Conservation (phyloP, 1,140 invertebrate species). For the Megathymus violae region DNA sequence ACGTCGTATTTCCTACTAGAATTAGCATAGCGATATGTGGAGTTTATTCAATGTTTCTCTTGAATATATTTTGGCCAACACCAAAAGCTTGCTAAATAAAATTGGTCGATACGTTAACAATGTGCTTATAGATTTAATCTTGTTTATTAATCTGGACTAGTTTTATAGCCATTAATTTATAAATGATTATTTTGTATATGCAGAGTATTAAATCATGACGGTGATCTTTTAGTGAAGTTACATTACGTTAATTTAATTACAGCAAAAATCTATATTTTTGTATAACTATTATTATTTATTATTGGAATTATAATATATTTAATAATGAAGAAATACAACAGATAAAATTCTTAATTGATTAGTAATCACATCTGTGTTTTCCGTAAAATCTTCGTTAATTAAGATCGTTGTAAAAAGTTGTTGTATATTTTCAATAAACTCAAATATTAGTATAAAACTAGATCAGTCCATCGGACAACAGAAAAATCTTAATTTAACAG, state of each 20-base stretch:
- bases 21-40: not conserved
- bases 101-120: not conserved
- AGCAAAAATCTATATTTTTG: conserved; percentile 36
- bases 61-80: not conserved
- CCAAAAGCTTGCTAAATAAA: not conserved
- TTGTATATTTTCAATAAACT: no score
- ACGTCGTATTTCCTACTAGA: not conserved
- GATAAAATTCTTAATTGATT: not conserved
- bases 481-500: no score
- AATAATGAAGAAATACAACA: not conserved
- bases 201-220: not conserved
- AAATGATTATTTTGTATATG: not conserved
- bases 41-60: not conserved
- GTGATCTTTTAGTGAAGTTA: not conserved
- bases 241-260: not conserved
- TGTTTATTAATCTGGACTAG: not conserved
- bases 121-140: not conserved
- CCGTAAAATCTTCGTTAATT: no score
- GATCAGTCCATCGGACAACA: no score
- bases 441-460: no score
- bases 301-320: not conserved
- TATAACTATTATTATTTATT: conserved; percentile 14
- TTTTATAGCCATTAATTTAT: not conserved
- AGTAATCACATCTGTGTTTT: no score
- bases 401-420: no score